Evolutionary conservation across 2,888 invertebrate species (phyloP), one percentile per base, ranked within the genome.

Genomic region (Apocheima hispidaria): DNA sequence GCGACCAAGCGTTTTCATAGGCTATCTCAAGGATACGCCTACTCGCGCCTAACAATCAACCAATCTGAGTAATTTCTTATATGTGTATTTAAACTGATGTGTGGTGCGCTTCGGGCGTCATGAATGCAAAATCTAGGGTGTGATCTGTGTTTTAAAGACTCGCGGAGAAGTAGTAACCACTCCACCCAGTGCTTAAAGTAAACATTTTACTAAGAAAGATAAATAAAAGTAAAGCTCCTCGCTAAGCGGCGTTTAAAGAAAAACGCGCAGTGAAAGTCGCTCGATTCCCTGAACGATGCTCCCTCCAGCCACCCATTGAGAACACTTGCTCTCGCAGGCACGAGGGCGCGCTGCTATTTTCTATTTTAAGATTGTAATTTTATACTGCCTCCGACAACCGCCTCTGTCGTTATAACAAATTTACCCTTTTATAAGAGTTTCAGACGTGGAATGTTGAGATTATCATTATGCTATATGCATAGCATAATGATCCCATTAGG

Each of bases 281-380:
- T 62, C 64, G 68, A 65, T 67, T 65, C 68, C 66, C 65, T 70
- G 60, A 70, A 70, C 70, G 70, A 66, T 68, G 70, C 68, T 65
- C 63, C 70, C 68, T 65, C 65, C 62, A 68, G 61, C 55, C 65
- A 62, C 70, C 70, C 70, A 70, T 70, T 70, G 66, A 70, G 65
- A 70, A 70, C 70, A 70, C 70, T 70, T 70, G 70, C 70, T 67
- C 68, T 65, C 68, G 60, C 60, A 60, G 58, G 60, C 62, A 64
- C 59, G 60, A 70, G 70, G 66, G 66, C 62, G 68, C 68, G 64
- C 68, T 63, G 68, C 70, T 66, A 68, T 70, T 70, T 70, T 70
- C 68, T 68, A 70, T 70, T 70, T 68, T 70, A 70, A 70, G 70
- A 65, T 68, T 68, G 63, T 68, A 65, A 70, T 68, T 70, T 68